Evolutionary conservation across 2,888 invertebrate species (phyloP), one percentile per base, ranked within the genome.

Genomic region (Euplagia quadripunctaria): DNA sequence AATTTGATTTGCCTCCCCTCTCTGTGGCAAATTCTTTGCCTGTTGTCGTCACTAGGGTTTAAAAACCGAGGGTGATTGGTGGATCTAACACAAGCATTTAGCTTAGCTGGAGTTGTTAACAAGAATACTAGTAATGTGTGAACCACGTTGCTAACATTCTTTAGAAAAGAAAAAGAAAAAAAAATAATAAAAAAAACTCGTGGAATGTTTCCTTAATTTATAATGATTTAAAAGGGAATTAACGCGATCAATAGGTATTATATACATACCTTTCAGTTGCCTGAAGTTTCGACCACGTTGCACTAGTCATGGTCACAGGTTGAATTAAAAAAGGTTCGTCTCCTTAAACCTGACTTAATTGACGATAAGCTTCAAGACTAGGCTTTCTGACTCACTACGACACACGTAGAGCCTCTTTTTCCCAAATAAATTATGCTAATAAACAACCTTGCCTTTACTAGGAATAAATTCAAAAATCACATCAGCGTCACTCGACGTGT

Each of bases 391-490:
- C 20, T 20, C 58, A 61, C 20, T 61, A 14, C 14, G 14, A 31
- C 14, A 61, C 14, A 14, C 43, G 12, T 14, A 5, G 42, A 67
- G 20, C 58, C 71, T 79, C 3, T 11, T 43, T 64, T 43, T 70
- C 31, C 31, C 41, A 49, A 52, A 70, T 70, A 64, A 70, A 71
- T 71, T 66, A 71, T 55, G 43, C 46, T 20, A 61, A 63, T 43
- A 41, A 42, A 61, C 67, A 63, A 41, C 70, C 67, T 70, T 67
- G 64, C 7, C 5, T 6, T 64, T 70, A 64, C 67, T 51, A 17
- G 46, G 55, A 70, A 72, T 61, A 42, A 51, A 63, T 71, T 52
- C 14, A 61, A 73, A 75, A 83, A 71, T 20, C 12, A 58, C 70
- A 70, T 11, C 52, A 65, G 14, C 49, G 65, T 6, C 64, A 71